Evolutionary conservation across 2,113 vertebrate species (phyloP).

Genomic region (Cinclus mexicanus): DNA sequence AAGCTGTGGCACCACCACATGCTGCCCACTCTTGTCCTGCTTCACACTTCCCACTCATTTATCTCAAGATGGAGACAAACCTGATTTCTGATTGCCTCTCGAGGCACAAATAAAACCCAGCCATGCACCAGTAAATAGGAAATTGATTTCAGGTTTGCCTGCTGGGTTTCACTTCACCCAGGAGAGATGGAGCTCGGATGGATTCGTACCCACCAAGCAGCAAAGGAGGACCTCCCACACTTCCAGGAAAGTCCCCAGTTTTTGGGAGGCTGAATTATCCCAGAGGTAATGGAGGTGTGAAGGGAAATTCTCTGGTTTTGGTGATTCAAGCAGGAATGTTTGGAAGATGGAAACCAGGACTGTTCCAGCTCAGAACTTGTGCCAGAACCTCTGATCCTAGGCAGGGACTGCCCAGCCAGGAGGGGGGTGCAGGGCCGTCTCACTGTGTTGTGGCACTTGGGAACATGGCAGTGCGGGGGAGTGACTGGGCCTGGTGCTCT

Average conservation of each 20-base stretch:
- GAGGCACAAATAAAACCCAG: not conserved
- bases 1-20: not conserved
- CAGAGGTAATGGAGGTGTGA: fast-evolving
- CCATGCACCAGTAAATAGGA: not conserved
- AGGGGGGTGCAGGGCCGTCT: not conserved
- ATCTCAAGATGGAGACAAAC: not conserved
- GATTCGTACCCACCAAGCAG: not conserved
- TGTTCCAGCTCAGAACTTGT: not conserved
- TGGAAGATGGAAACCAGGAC: not conserved
- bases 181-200: not conserved
- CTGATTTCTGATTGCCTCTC: not conserved
- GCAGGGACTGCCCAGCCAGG: not conserved
- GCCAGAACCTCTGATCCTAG: not conserved
- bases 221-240: not conserved
- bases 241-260: not conserved
- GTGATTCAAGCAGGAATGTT: not conserved
- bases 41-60: fast-evolving
- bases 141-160: not conserved
- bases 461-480: not conserved
- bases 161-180: not conserved
- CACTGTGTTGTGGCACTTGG: fast-evolving
- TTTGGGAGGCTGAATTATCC: not conserved
- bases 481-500: not conserved
- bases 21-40: not conserved
- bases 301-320: not conserved